These are phyloP conservation scores for Pammene fasciana DNA, from an alignment of 2,888 invertebrate species.

Conservation along the genomic window DNA sequence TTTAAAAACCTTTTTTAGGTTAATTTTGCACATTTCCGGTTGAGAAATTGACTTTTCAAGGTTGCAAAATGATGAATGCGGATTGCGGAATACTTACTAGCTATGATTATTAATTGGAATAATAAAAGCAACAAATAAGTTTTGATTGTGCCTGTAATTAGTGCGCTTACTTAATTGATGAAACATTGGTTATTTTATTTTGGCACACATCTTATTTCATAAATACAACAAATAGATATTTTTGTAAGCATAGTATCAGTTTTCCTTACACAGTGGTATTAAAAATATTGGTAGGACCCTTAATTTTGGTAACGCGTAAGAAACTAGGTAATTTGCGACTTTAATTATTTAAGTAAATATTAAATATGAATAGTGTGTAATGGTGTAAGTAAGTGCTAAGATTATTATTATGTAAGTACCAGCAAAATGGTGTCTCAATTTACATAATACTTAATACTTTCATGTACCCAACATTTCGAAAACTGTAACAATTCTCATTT, in stretches of 20 bases:
- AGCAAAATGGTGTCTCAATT: slow-evolving; percentile 20
- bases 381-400: too few species aligned
- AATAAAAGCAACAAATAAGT: background rate
- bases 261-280: background rate
- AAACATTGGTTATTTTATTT: too few species aligned
- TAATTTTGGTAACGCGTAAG: too few species aligned
- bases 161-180: too few species aligned
- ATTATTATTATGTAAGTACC: background rate
- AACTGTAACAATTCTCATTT: slow-evolving; percentile 36
- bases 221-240: background rate
- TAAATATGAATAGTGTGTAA: too few species aligned
- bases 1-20: slow-evolving; percentile 32
- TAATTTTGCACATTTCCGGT: slow-evolving; percentile 38
- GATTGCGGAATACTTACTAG: background rate
- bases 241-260: background rate
- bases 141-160: background rate
- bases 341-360: too few species aligned
- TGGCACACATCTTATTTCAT: background rate
- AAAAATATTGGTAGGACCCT: too few species aligned
- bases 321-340: too few species aligned
- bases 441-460: slow-evolving; percentile 35
- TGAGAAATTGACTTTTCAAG: slow-evolving; percentile 26
- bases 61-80: slow-evolving; percentile 1
- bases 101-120: background rate
- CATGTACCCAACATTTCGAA: slow-evolving; percentile 29